Percentiles rank a stretch among this genome's conserved stretches.
Evolutionary conservation across 2,113 vertebrate genomes (phyloP).

Genomic region (Antechinus stuartii): DNA sequence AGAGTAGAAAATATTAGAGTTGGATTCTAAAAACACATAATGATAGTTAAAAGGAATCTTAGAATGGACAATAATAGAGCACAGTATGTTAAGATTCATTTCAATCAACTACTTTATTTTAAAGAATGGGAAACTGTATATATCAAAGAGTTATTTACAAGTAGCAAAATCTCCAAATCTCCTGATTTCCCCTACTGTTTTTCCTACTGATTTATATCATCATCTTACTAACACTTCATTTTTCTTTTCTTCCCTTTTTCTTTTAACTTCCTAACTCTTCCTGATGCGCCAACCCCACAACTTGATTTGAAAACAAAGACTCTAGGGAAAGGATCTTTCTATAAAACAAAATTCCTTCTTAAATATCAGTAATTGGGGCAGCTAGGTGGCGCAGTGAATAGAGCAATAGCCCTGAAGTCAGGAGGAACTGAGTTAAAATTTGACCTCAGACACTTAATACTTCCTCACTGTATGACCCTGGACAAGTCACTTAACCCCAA

Average conservation of each 20-base stretch:
- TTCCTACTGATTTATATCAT: background rate
- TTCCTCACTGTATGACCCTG: too few species aligned
- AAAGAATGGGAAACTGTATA: background rate
- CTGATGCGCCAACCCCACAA: constrained; percentile 12
- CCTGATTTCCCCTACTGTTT: background rate
- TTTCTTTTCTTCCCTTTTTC: background rate
- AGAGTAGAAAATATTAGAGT: background rate
- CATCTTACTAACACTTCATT: background rate
- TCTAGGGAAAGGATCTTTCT: background rate
- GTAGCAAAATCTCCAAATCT: background rate
- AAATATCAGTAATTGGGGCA: background rate
- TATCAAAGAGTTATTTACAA: background rate
- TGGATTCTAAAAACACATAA: background rate
- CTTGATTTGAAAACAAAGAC: constrained; percentile 34
- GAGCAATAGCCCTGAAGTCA: too few species aligned
- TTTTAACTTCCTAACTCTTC: background rate
- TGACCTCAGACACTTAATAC: too few species aligned
- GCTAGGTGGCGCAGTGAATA: too few species aligned
- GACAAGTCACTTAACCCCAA: too few species aligned
- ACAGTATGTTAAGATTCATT: background rate
- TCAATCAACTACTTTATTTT: background rate
- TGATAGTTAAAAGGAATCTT: too few species aligned
- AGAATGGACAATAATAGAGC: too few species aligned
- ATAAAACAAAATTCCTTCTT: background rate
- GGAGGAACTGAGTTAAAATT: too few species aligned